A percentile compares a stretch with the other conserved stretches of the same genome.
Conservation (phyloP, 92 coral and sea anemone genomes). For the Virgularia gustaviana region DNA sequence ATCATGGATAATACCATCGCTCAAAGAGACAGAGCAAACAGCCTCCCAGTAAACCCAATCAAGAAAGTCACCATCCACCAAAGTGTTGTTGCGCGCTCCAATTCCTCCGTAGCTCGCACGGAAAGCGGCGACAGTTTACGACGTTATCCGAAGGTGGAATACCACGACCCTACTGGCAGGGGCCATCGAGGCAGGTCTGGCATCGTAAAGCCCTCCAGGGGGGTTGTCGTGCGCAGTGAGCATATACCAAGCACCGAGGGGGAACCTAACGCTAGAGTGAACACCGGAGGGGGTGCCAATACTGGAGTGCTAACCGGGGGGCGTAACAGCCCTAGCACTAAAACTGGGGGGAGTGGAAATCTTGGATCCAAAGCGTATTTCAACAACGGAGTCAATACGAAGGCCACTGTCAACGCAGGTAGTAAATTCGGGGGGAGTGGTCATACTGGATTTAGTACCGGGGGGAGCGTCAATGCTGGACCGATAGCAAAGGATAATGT, state of each 20-base stretch:
- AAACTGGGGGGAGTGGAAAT: too few relatives aligned
- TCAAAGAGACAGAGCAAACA: conserved; percentile 4
- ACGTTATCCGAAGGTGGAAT: conserved; percentile 29
- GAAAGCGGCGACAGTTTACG: conserved; percentile 10
- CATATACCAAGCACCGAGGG: not conserved
- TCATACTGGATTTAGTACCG: too few relatives aligned
- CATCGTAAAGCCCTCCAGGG: conserved; percentile 10
- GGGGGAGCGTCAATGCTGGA: too few relatives aligned
- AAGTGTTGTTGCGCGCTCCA: not conserved
- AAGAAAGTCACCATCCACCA: conserved; percentile 33
- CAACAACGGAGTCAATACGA: not conserved
- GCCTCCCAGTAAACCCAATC: not conserved
- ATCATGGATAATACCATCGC: too few relatives aligned
- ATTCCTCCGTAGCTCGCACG: conserved; percentile 14
- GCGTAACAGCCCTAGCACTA: too few relatives aligned
- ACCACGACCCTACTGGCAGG: conserved; percentile 19
- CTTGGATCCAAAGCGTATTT: not conserved
- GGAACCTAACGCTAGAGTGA: too few relatives aligned
- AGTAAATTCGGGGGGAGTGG: not conserved
- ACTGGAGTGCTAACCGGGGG: too few relatives aligned
- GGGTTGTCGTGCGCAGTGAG: not conserved
- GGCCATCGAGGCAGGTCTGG: conserved; percentile 23
- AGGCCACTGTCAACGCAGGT: not conserved
- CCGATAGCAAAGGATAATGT: not conserved
- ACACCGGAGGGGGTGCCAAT: too few relatives aligned